These are phyloP conservation scores for Mustela lutreola DNA, from an alignment of 2,113 vertebrate genomes.

Conservation along the genomic window DNA sequence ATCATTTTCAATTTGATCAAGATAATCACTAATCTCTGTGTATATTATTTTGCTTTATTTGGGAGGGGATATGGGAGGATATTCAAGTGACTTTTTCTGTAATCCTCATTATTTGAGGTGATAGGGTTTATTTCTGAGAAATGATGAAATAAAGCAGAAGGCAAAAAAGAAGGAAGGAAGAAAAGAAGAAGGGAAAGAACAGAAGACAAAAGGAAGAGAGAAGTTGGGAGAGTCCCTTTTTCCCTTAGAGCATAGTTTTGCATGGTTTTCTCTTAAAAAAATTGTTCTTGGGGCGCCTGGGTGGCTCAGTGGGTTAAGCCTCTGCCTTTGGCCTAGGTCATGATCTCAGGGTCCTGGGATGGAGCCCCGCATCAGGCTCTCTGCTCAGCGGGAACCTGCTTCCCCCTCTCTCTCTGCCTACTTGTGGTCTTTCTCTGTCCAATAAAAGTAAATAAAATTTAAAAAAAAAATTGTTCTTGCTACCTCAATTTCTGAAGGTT, in stretches of 20 bases:
- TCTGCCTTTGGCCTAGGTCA: too few relatives aligned
- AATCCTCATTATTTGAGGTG: slow-evolving; percentile 53
- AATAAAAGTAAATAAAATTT: too few relatives aligned
- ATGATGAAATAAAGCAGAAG: not conserved
- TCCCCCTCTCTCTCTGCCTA: too few relatives aligned
- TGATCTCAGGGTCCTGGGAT: too few relatives aligned
- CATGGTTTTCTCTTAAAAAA: slow-evolving; percentile 32
- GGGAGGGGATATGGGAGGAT: not conserved
- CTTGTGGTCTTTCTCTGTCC: too few relatives aligned
- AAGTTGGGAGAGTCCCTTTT: slow-evolving; percentile 1
- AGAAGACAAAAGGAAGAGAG: not conserved
- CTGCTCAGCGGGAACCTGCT: too few relatives aligned
- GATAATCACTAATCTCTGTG: slow-evolving; percentile 1
- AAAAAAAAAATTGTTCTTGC: not conserved
- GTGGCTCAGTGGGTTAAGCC: too few relatives aligned
- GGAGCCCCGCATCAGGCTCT: too few relatives aligned
- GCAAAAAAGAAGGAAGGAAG: not conserved
- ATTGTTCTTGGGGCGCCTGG: not conserved
- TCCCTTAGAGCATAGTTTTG: not conserved
- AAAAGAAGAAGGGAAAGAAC: not conserved
- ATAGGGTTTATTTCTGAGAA: slow-evolving; percentile 44
- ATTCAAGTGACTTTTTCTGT: slow-evolving; percentile 49
- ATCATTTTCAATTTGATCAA: slow-evolving; percentile 50
- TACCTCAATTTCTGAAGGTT: slow-evolving; percentile 36
- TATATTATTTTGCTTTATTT: slow-evolving; percentile 39